These are phyloP conservation scores for Polyodon spathula DNA, from an alignment of 2,113 vertebrate species.

Conservation along the genomic window DNA sequence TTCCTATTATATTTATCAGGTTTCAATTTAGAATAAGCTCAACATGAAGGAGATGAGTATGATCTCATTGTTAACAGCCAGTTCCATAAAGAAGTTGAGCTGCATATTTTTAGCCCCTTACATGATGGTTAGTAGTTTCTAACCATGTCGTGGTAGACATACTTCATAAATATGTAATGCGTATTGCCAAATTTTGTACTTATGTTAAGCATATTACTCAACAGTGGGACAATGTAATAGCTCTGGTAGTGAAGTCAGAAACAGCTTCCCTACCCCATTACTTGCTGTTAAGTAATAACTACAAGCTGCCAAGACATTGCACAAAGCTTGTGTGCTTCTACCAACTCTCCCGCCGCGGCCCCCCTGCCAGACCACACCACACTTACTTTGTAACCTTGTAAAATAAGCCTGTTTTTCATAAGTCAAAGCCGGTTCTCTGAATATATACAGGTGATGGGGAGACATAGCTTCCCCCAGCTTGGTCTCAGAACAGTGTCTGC, in stretches of 20 bases:
- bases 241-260: background rate
- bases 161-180: background rate
- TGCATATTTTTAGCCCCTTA: too few species aligned
- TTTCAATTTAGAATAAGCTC: too few species aligned
- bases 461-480: slow-evolving; percentile 42
- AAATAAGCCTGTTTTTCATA: slow-evolving; percentile 40
- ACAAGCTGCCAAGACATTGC: background rate
- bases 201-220: background rate
- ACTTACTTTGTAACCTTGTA: slow-evolving; percentile 28
- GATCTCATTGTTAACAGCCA: too few species aligned
- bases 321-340: slow-evolving; percentile 15
- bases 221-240: background rate
- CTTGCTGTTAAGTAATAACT: background rate
- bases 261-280: background rate
- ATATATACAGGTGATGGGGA: slow-evolving; percentile 37
- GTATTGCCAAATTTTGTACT: background rate
- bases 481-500: slow-evolving; percentile 37
- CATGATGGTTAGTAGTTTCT: too few species aligned
- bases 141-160: too few species aligned
- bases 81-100: too few species aligned
- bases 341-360: slow-evolving; percentile 29
- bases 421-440: slow-evolving; percentile 28
- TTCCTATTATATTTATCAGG: too few species aligned
- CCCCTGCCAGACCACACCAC: slow-evolving; percentile 52
- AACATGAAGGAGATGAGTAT: too few species aligned